Evolutionary conservation across 2,888 invertebrate species (phyloP).

Genomic region (Heliconius ethilla): DNA sequence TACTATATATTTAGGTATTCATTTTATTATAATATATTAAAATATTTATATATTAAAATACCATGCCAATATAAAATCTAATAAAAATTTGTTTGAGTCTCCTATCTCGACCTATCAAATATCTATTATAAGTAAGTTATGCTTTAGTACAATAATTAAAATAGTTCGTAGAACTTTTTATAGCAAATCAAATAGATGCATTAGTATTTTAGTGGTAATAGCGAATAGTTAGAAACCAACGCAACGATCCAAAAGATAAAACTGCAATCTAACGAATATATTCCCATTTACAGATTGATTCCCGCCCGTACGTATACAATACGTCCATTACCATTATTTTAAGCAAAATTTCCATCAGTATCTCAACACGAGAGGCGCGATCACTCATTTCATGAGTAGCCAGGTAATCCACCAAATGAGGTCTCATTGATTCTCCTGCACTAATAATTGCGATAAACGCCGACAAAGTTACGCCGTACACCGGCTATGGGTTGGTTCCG

Average conservation of each 20-base stretch:
- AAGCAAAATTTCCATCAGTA: constrained; percentile 53
- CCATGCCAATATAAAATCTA: neutral
- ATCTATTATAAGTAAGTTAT: neutral
- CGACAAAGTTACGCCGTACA: constrained; percentile 36
- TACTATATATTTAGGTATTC: neutral
- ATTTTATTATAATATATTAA: constrained; percentile 16
- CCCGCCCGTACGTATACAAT: constrained; percentile 35
- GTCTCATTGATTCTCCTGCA: constrained; percentile 74
- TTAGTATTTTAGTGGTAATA: constrained; percentile 11
- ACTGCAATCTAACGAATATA: constrained; percentile 39
- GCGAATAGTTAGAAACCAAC: constrained; percentile 35
- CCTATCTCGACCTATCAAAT: constrained; percentile 21
- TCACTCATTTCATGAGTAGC: constrained; percentile 68
- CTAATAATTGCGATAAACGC: constrained; percentile 71
- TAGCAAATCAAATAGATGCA: neutral
- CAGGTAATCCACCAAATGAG: constrained; percentile 74
- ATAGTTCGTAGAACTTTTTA: neutral
- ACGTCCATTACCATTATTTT: constrained; percentile 46
- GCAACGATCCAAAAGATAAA: constrained; percentile 38
- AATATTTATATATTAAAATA: constrained; percentile 12
- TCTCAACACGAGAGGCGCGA: constrained; percentile 56
- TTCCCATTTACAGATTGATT: constrained; percentile 41
- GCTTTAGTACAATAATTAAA: neutral
- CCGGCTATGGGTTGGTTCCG: constrained; percentile 26
- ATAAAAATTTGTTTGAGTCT: constrained; percentile 19